phyloP scores from a whole-genome alignment of 2,113 vertebrate species.

The Campylomormyrus numenius region DNA sequence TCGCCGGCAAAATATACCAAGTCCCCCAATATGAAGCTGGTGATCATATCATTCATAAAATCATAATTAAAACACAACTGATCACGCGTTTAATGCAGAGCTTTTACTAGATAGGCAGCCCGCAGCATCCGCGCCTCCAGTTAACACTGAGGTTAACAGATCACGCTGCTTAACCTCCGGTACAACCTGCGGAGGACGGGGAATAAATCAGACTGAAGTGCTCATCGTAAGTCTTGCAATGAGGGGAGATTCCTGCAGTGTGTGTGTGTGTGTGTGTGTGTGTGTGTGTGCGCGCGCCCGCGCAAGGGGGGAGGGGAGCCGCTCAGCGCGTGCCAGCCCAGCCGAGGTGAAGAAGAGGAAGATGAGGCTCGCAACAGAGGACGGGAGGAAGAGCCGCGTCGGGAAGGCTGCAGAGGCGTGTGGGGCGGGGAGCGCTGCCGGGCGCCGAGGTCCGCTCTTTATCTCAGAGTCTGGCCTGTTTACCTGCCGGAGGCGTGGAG shows the following conservation, averaged over 20 bases:
- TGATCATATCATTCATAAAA: not conserved
- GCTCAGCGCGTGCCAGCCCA: not conserved
- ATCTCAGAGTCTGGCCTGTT: not conserved
- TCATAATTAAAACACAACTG: not conserved
- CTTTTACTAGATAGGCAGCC: not conserved
- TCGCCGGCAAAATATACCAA: too few species aligned
- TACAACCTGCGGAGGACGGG: too few species aligned
- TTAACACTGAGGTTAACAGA: not conserved
- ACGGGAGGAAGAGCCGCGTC: conserved; percentile 17
- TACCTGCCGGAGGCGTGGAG: not conserved
- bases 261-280: not conserved
- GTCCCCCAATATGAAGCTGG: not conserved
- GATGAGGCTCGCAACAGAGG: conserved; percentile 12
- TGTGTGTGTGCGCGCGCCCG: not conserved
- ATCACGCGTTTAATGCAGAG: not conserved
- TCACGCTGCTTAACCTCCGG: not conserved
- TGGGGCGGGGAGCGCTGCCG: not conserved
- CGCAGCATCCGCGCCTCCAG: too few species aligned
- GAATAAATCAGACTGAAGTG: not conserved
- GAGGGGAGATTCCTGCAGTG: not conserved
- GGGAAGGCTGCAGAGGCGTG: not conserved
- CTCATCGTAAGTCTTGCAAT: not conserved
- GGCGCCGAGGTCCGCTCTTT: not conserved
- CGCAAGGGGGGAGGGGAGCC: not conserved
- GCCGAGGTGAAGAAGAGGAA: conserved; percentile 16